A percentile compares a stretch with the other conserved stretches of the same genome.
phyloP scores from a whole-genome alignment of 2,888 invertebrate species.

The Dendrolimus pini region DNA sequence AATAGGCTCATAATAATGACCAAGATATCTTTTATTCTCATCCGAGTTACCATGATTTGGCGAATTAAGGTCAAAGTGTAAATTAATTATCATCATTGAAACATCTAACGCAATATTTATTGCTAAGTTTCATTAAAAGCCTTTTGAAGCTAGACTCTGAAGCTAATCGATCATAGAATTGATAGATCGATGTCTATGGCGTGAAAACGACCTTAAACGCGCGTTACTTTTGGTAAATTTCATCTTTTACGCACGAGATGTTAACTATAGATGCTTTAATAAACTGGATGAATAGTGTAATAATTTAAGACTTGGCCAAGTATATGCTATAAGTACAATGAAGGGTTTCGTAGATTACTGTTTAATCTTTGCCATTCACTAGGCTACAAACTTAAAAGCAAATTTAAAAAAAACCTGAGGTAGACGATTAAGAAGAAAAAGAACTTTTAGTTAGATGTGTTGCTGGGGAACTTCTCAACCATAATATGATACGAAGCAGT shows the following conservation, averaged over 20 bases:
- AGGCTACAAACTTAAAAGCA: too few species aligned
- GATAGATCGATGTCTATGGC: neutral
- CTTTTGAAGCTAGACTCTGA: neutral
- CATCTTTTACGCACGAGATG: neutral
- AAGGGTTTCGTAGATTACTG: too few species aligned
- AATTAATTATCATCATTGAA: neutral
- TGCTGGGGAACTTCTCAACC: too few species aligned
- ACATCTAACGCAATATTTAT: neutral
- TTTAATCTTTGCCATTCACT: too few species aligned
- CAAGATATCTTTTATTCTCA: neutral
- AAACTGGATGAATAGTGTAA: neutral
- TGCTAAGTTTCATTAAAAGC: neutral
- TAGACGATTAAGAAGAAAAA: too few species aligned
- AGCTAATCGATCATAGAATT: neutral
- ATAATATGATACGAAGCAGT: too few species aligned
- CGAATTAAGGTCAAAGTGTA: constrained; percentile 1
- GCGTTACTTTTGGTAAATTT: neutral
- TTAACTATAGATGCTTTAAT: neutral
- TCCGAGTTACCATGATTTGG: neutral
- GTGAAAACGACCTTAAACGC: neutral
- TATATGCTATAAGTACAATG: too few species aligned
- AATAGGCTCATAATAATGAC: neutral
- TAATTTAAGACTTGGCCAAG: neutral
- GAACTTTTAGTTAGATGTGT: too few species aligned
- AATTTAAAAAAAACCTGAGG: too few species aligned